Conservation (phyloP, 2,113 vertebrate genomes). For the Malurus alboscapulatus region DNA sequence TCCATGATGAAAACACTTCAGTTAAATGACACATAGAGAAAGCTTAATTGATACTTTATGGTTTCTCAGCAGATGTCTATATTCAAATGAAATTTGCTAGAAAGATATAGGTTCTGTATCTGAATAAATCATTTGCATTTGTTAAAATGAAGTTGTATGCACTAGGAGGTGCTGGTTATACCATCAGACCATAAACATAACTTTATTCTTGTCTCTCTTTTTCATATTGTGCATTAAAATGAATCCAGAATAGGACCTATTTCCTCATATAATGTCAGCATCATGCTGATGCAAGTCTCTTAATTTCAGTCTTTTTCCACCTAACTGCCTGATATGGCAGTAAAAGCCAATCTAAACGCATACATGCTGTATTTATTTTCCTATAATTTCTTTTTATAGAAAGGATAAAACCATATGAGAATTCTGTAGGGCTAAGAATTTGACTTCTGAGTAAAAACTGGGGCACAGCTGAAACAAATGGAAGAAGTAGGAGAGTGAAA, state of each 20-base stretch:
- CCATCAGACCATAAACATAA: background rate
- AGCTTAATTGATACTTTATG: slow-evolving; percentile 54
- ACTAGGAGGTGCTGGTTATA: slow-evolving; percentile 19
- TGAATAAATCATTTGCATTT: slow-evolving; percentile 41
- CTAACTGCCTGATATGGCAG: background rate
- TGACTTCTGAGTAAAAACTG: background rate
- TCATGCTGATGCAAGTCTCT: background rate
- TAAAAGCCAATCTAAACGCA: background rate
- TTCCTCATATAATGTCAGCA: background rate
- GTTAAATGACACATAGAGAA: slow-evolving; percentile 45
- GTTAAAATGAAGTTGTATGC: background rate
- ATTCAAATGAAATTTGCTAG: slow-evolving; percentile 31
- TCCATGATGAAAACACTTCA: slow-evolving; percentile 50
- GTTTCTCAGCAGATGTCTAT: slow-evolving; percentile 50
- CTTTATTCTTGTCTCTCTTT: slow-evolving; percentile 13
- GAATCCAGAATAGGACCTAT: background rate
- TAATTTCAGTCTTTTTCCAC: slow-evolving; percentile 6
- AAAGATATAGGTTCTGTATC: slow-evolving; percentile 5
- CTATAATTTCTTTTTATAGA: background rate
- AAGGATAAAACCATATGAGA: background rate
- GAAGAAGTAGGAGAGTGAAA: background rate
- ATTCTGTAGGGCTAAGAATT: background rate
- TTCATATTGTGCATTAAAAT: background rate
- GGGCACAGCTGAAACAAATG: background rate
- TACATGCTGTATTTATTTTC: background rate